Conservation (phyloP, 2,797 vertebrate species). For the Gobio occitaniae region DNA sequence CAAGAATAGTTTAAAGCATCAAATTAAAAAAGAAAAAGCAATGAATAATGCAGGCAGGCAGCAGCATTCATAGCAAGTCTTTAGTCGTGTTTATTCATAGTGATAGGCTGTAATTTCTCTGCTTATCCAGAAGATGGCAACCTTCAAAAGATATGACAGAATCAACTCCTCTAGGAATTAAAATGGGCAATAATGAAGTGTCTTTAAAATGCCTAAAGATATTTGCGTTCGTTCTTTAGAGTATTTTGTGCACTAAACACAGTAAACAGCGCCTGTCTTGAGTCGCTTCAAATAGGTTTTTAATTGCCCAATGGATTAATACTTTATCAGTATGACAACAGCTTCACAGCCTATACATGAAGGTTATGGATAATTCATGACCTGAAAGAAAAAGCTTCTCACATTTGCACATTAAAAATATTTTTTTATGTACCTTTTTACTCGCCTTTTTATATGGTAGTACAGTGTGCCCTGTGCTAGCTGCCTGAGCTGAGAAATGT, state of each 20-base stretch:
- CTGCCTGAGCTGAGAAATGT: slow-evolving; percentile 36
- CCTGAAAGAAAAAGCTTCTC: slow-evolving; percentile 15
- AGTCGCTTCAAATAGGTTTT: background rate
- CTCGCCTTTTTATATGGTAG: background rate
- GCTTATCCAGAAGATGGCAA: slow-evolving; percentile 54
- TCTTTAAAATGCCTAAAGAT: background rate
- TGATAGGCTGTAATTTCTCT: slow-evolving; percentile 1
- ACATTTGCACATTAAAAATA: background rate
- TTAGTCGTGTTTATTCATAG: background rate
- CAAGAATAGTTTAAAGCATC: background rate
- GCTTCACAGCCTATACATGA: background rate
- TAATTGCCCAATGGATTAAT: slow-evolving; percentile 11
- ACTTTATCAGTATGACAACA: slow-evolving; percentile 19
- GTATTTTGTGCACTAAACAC: background rate
- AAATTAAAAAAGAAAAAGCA: background rate
- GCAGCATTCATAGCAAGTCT: background rate
- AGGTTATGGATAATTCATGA: slow-evolving; percentile 16
- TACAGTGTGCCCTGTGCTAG: background rate
- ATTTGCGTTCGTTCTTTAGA: background rate
- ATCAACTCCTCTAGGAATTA: background rate
- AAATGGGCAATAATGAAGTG: slow-evolving; percentile 10
- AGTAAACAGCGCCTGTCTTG: background rate
- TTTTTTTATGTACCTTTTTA: background rate
- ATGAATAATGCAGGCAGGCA: background rate
- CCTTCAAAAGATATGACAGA: slow-evolving; percentile 48